Base-by-base conservation (phyloP, 2,888 invertebrate genomes). In the Cataglyphis altisquamis region DNA sequence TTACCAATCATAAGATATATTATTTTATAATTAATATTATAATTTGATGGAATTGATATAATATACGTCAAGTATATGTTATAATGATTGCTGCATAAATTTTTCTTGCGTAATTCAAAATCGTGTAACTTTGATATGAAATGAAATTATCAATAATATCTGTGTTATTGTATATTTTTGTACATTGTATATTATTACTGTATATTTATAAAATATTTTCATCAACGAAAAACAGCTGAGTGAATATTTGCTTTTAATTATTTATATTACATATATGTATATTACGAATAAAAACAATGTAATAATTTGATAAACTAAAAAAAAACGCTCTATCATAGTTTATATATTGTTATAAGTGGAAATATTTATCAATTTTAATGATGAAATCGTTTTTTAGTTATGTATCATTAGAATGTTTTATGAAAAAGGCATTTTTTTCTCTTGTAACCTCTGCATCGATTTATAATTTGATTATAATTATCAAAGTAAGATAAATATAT, bases 161-260 rank as follows among this genome's bases (percentile, higher is more conserved):
- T 25, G 12, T 41, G 2, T 21, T 21, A 21, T 55, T 45, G n/a
- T 3, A 39, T 8, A 77, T 21, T 21, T 21, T 21, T 21, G 21
- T 21, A 21, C 21, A 21, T 21, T 21, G 21, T 21, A 21, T 21
- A 21, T 21, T 21, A 21, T 21, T 21, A 21, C 21, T 21, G 21
- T 21, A 21, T 21, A 21, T 21, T 21, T 21, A 21, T 21, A 21
- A 21, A 63, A 75, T 75, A 68, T 68, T 68, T 41, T 78, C 21
- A 21, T 57, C 36, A 70, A 41, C 10, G 52, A 36, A 21, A 0
- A 68, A 41, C 45, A 60, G 67, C 68, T 67, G 32, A 78, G 12
- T 21, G 32, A 29, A 78, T 78, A 78, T 78, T 70, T 68, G 36
- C 8, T 45, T 68, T 57, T 1, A 52, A 21, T 57, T 57, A 55